Evolutionary conservation across 23 tunicate genomes (phyloP).

Genomic region (Ascidia mentula): DNA sequence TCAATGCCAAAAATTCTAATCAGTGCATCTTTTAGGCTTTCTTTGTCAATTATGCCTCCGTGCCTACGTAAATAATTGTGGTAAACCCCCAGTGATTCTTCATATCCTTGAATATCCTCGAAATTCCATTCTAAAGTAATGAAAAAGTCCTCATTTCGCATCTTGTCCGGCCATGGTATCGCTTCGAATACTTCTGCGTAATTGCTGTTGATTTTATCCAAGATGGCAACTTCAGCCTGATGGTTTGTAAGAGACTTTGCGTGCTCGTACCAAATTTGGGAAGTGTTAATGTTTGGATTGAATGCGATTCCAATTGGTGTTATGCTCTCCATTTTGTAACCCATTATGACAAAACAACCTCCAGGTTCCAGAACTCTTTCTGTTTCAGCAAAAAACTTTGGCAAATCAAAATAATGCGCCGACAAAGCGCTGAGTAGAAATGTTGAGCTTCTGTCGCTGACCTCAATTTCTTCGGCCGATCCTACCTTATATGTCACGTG

Average conservation of each 20-base stretch:
- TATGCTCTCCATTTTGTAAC: conserved; percentile 26
- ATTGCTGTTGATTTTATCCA: neutral
- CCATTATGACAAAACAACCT: conserved; percentile 59
- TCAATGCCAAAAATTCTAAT: neutral
- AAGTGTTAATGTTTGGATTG: neutral
- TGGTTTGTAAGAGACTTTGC: no score
- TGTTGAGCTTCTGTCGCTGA: conserved; percentile 32
- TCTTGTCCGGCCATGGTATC: conserved; percentile 18
- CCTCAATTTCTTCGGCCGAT: conserved; percentile 38
- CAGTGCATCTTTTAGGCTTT: neutral
- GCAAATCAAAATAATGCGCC: conserved; percentile 67
- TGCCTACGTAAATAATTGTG: conserved; percentile 8
- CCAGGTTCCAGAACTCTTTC: conserved; percentile 56
- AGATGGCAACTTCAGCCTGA: no score
- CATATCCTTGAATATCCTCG: conserved; percentile 8
- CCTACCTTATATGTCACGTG: conserved; percentile 38
- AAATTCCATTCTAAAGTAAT: neutral
- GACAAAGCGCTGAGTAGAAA: conserved; percentile 53
- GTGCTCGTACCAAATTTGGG: no score
- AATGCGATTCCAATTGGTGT: neutral
- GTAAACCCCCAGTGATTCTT: neutral
- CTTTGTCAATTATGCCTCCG: neutral
- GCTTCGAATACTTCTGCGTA: conserved; percentile 11
- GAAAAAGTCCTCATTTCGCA: conserved; percentile 11
- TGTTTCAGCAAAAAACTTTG: conserved; percentile 51